Base-by-base conservation (phyloP, 2,888 invertebrate genomes). In the Protodeltote pygarga region DNA sequence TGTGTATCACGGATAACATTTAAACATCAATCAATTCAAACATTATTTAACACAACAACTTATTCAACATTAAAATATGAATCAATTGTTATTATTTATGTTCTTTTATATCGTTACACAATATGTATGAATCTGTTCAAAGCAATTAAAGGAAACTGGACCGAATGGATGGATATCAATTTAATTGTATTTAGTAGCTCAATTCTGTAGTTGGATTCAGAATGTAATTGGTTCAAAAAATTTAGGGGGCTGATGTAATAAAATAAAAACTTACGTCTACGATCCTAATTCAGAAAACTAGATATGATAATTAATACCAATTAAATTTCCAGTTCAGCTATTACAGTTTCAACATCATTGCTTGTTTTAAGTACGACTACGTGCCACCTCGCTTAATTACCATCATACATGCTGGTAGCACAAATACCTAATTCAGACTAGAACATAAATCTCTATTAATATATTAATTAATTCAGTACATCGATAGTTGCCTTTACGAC, bases 361-460 rank as follows among this genome's bases (percentile, higher is more conserved):
- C 34, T 38, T 39, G 46, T 40, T 40, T 47, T 28, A 15, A 17
- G 15, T 23, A 42, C 23, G 38, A 38, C 25, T 64, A 32, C 50
- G 46, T 47, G 21, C 19, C 27, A 53, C 47, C 44, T 32, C 9
- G 34, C 45, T 53, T 44, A 45, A 65, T 66, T 48, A 41, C 32
- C 28, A 27, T 39, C 52, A 50, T 40, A 40, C 39, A 53, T 47
- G 34, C 38, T 45, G 47, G 61, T 58, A 55, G 54, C 51, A 47
- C 38, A 51, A 46, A 52, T 50, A 49, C 23, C 41, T 57, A 50
- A 42, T 47, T 41, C 25, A 27, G 48, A 48, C 51, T 41, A 59
- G 60, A 68, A 63, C 61, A 68, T 78, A 74, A 71, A 75, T 73
- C 62, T 74, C 72, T 78, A 79, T 83, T 77, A 77, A 71, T 73